phyloP scores from a whole-genome alignment of 2,797 vertebrate genomes.

The Hippopotamyrus pictus region DNA sequence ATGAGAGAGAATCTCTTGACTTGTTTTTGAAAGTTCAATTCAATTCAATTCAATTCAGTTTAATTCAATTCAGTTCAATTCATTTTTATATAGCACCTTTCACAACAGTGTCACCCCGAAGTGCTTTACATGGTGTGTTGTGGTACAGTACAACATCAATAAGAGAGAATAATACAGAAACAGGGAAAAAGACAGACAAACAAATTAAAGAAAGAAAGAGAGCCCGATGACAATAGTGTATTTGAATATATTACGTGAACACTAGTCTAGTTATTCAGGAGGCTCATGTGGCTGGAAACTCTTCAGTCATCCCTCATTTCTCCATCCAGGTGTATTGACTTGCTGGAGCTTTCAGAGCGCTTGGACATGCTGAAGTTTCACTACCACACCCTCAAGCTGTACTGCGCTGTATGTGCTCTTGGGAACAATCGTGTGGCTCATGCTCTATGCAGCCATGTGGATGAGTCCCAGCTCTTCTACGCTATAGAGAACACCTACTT shows the following conservation, averaged over 20 bases:
- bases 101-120: not conserved
- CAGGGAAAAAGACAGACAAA: not conserved
- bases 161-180: not conserved
- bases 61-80: not conserved
- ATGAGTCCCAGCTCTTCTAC: constrained; percentile 86
- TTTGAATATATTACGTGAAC: not conserved
- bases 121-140: not conserved
- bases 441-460: constrained; percentile 87
- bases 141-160: not conserved
- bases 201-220: not conserved
- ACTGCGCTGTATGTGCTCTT: constrained; percentile 84
- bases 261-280: not conserved
- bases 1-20: not conserved
- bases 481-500: constrained; percentile 83
- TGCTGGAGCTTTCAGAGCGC: constrained; percentile 84
- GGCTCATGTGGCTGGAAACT: not conserved
- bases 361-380: constrained; percentile 82
- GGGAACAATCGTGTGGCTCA: constrained; percentile 96
- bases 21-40: not conserved
- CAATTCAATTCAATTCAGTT: not conserved
- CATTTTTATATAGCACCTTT: not conserved
- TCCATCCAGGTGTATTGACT: constrained; percentile 75
- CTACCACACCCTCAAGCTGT: constrained; percentile 82
- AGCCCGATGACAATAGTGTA: not conserved
- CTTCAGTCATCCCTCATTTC: not conserved